Conservation (phyloP, 2,113 vertebrate genomes). For the Motacilla tschutschensis region DNA sequence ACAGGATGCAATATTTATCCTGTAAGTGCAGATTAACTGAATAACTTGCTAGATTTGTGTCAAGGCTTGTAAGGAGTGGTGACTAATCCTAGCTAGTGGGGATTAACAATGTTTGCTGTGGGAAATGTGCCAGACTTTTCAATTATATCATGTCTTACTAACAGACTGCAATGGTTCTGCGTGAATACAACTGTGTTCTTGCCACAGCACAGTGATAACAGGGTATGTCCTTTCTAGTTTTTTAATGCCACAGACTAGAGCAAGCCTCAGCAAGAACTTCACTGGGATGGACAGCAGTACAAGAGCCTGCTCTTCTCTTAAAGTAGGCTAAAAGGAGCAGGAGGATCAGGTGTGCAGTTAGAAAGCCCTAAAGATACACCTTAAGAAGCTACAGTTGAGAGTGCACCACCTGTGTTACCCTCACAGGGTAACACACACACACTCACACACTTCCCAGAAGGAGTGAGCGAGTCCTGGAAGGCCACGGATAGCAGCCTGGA, state of each 20-base stretch:
- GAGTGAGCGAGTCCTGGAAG: background rate
- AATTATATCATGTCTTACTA: constrained; percentile 51
- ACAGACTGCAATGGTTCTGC: constrained; percentile 1
- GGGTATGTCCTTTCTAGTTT: background rate
- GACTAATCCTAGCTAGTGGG: constrained; percentile 65
- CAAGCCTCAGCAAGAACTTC: background rate
- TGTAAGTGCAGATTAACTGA: constrained; percentile 51
- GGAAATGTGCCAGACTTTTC: constrained; percentile 59
- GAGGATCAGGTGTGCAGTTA: background rate
- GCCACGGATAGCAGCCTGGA: background rate
- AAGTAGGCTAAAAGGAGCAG: background rate
- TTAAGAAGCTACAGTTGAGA: background rate
- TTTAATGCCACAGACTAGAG: background rate
- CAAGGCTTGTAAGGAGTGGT: constrained; percentile 58
- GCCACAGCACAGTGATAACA: background rate
- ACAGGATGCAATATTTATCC: constrained; percentile 59
- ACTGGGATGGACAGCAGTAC: background rate
- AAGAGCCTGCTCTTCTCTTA: background rate
- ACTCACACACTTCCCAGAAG: background rate
- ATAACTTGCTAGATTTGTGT: constrained; percentile 64
- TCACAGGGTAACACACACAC: fast-evolving
- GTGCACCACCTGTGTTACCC: background rate
- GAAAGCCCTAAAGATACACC: background rate
- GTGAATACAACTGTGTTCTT: background rate
- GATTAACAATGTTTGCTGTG: constrained; percentile 61